These are phyloP conservation scores for Embiotoca jacksoni DNA, from an alignment of 2,113 vertebrate species.

Conservation along the genomic window DNA sequence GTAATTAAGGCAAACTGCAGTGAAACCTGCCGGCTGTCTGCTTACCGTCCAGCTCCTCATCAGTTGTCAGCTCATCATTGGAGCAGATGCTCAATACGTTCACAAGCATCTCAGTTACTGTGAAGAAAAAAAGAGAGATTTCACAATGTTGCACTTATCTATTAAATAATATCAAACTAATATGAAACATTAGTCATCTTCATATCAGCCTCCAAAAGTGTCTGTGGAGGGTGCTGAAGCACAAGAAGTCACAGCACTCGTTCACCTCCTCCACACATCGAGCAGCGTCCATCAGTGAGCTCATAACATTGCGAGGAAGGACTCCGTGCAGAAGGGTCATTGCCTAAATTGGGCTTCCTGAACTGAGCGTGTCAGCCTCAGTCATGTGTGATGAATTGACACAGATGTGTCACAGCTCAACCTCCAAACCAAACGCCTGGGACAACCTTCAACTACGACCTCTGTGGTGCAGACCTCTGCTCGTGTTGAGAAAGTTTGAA, in stretches of 20 bases:
- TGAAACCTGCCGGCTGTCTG: neutral
- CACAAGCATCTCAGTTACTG: constrained; percentile 99
- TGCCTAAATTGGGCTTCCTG: constrained; percentile 31
- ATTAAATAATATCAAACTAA: neutral
- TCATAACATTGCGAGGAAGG: constrained; percentile 12
- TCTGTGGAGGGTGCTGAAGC: too few species aligned
- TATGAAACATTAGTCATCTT: too few species aligned
- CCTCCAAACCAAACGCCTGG: neutral
- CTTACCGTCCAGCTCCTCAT: constrained; percentile 98
- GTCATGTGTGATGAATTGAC: constrained; percentile 38
- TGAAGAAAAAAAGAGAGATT: constrained; percentile 12
- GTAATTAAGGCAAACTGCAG: constrained; percentile 33
- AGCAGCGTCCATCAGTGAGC: constrained; percentile 28
- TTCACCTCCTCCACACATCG: neutral
- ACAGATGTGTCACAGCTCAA: constrained; percentile 42
- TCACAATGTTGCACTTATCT: neutral
- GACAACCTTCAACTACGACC: neutral
- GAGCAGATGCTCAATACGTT: constrained; percentile 99
- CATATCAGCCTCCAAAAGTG: too few species aligned
- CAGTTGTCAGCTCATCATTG: constrained; percentile 95
- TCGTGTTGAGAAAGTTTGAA: neutral
- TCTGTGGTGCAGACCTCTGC: neutral
- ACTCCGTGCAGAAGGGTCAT: constrained; percentile 13
- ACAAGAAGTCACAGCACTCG: too few species aligned
- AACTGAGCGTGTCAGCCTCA: constrained; percentile 20